Percentiles rank a stretch among this genome's conserved stretches.
phyloP scores from a whole-genome alignment of 2,113 vertebrate genomes.

The Scalopus aquaticus region DNA sequence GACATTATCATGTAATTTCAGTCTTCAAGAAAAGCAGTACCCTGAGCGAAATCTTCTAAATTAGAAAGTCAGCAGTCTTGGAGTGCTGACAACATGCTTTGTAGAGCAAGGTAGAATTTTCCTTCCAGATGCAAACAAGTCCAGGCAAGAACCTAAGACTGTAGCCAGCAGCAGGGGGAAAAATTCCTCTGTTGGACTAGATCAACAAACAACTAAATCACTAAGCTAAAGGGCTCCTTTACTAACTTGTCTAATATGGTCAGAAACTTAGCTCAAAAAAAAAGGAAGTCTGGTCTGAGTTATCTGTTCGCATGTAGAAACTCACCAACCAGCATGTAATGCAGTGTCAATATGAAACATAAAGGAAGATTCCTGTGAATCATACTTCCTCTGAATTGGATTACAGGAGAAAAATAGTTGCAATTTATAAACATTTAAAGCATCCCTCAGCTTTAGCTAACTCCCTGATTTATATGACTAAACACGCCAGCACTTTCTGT shows the following conservation, averaged over 20 bases:
- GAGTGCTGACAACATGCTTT: slow-evolving; percentile 10
- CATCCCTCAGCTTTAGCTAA: neutral
- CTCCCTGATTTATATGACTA: slow-evolving; percentile 33
- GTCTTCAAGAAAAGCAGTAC: slow-evolving; percentile 35
- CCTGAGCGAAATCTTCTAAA: slow-evolving; percentile 23
- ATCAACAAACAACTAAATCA: slow-evolving; percentile 50
- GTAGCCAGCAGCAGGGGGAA: slow-evolving; percentile 62
- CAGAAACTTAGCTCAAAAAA: slow-evolving; percentile 18
- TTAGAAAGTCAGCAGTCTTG: neutral
- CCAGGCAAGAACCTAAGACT: slow-evolving; percentile 77
- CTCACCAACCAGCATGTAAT: neutral
- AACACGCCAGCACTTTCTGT: neutral
- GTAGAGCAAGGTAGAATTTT: slow-evolving; percentile 65
- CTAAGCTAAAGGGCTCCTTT: slow-evolving; percentile 25
- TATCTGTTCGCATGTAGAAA: slow-evolving; percentile 26
- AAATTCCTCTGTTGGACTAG: slow-evolving; percentile 49
- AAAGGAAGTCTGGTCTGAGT: neutral
- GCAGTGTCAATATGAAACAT: neutral
- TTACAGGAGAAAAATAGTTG: neutral
- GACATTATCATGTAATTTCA: neutral
- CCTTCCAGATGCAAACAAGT: slow-evolving; percentile 69
- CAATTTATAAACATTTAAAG: slow-evolving; percentile 22
- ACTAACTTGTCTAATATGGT: neutral
- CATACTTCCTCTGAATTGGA: slow-evolving; percentile 13
- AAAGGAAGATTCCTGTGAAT: neutral